Conservation (phyloP, 2,797 vertebrate genomes). For the Monodelphis domestica region DNA sequence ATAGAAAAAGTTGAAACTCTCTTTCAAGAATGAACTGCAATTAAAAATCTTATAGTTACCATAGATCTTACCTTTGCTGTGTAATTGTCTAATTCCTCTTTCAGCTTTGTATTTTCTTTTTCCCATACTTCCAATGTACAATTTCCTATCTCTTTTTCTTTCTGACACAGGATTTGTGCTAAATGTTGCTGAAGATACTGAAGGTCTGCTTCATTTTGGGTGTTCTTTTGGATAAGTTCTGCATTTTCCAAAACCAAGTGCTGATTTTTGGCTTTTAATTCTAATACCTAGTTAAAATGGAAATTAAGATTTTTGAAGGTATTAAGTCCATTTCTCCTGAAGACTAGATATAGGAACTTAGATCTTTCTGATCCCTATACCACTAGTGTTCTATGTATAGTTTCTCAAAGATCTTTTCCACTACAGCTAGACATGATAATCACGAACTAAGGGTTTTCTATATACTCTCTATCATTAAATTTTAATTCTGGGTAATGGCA, state of each 20-base stretch:
- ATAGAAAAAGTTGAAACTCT: neutral
- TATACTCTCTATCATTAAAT: neutral
- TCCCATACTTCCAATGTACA: slow-evolving; percentile 80
- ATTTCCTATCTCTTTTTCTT: slow-evolving; percentile 74
- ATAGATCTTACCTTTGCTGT: slow-evolving; percentile 78
- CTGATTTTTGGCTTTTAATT: slow-evolving; percentile 88
- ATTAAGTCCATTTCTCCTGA: slow-evolving; percentile 45
- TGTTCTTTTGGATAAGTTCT: slow-evolving; percentile 88
- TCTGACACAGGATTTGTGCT: slow-evolving; percentile 84
- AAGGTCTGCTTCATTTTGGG: slow-evolving; percentile 85
- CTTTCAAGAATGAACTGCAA: neutral
- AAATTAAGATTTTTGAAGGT: slow-evolving; percentile 12
- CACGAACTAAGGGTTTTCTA: neutral
- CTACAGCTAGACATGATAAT: neutral
- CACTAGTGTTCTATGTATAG: neutral
- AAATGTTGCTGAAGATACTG: slow-evolving; percentile 88
- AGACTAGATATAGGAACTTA: slow-evolving; percentile 40
- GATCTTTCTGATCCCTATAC: neutral
- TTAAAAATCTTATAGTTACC: neutral
- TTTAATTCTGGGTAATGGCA: neutral
- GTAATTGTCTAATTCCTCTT: slow-evolving; percentile 81
- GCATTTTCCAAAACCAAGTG: slow-evolving; percentile 90
- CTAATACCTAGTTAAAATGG: slow-evolving; percentile 86
- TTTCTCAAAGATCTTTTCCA: neutral
- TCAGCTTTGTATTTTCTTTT: slow-evolving; percentile 77